Evolutionary conservation across 2,797 vertebrate genomes (phyloP).

Genomic region (Vultur gryphus): DNA sequence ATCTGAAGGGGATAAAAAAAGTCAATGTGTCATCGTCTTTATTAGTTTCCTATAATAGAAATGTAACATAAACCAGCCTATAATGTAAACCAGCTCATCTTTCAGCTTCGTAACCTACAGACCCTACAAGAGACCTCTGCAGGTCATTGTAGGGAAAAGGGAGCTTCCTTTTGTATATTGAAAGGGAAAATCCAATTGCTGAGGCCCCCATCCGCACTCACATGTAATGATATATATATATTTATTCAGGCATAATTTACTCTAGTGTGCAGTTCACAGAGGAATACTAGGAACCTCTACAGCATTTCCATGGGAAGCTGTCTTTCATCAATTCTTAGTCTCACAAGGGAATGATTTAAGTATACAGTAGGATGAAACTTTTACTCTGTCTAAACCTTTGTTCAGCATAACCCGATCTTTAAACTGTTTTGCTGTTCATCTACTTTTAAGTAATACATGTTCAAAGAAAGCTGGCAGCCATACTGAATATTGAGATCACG

Average conservation of each 20-base stretch:
- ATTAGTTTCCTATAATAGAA: neutral
- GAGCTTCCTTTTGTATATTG: neutral
- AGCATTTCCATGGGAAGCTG: neutral
- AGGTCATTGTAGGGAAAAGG: neutral
- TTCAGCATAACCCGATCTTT: neutral
- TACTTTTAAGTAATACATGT: neutral
- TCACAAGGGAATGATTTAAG: neutral
- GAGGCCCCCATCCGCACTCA: accelerated
- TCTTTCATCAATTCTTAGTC: neutral
- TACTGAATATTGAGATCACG: neutral
- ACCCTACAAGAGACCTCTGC: neutral
- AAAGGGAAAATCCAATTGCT: neutral
- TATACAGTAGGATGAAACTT: neutral
- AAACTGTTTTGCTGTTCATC: neutral
- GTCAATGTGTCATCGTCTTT: neutral
- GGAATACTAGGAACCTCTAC: neutral
- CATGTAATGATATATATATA: no score
- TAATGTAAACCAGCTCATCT: neutral
- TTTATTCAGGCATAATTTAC: neutral
- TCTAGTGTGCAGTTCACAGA: neutral
- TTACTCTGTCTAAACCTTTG: neutral
- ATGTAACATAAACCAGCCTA: neutral
- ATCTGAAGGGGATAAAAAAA: neutral
- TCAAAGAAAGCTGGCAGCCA: neutral
- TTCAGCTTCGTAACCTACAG: neutral